A percentile compares a stretch with the other conserved stretches of the same genome.
Evolutionary conservation across 2,113 vertebrate genomes (phyloP).

Genomic region (Pao palembangensis): DNA sequence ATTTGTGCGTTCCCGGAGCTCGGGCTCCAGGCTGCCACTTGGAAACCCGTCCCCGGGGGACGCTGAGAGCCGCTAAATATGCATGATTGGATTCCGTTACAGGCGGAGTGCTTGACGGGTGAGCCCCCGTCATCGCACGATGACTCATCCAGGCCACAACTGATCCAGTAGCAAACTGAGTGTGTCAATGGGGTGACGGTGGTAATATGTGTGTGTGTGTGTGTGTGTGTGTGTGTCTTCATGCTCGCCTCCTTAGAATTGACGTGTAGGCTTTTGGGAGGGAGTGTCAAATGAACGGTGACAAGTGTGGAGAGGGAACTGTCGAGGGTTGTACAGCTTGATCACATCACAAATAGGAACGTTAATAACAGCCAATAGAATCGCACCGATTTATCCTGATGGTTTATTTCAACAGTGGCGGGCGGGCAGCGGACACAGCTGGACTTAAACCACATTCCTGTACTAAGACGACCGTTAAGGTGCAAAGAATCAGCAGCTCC

Average conservation of each 20-base stretch:
- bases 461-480: too few relatives aligned
- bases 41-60: conserved; percentile 35
- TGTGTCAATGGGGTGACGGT: conserved; percentile 4
- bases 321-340: conserved; percentile 32
- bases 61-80: conserved; percentile 51
- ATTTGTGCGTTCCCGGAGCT: neutral
- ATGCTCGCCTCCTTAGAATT: conserved; percentile 17
- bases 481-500: neutral
- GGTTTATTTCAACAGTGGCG: neutral
- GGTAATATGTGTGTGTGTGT: neutral
- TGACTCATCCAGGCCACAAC: conserved; percentile 54
- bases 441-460: neutral
- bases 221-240: conserved; percentile 9
- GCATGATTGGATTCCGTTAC: conserved; percentile 49
- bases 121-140: conserved; percentile 24
- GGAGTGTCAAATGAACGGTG: conserved; percentile 40
- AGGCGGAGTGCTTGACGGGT: conserved; percentile 51
- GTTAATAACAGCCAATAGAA: neutral
- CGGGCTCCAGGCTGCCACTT: conserved; percentile 16
- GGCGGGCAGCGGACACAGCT: neutral
- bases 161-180: conserved; percentile 35
- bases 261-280: conserved; percentile 23
- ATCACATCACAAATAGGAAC: conserved; percentile 22
- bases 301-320: conserved; percentile 35
- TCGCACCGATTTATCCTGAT: conserved; percentile 2